These are phyloP conservation scores for Halichondria panicea DNA, from an alignment of 37 sponge, comb jelly and placozoan genomes.

Conservation along the genomic window DNA sequence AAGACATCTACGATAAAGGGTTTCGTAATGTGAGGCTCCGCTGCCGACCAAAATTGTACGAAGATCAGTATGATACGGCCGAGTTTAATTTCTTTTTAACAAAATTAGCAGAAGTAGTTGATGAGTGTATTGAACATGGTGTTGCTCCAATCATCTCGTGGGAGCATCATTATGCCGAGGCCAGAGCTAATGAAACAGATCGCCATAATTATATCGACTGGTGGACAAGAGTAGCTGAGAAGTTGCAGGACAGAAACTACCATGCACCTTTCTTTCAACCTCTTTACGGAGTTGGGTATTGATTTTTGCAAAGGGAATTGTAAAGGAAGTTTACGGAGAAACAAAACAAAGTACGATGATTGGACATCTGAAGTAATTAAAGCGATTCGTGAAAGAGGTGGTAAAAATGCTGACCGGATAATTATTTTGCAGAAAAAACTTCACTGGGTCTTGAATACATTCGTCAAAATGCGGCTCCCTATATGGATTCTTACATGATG, in stretches of 20 bases:
- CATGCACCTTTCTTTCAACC: conserved; percentile 11
- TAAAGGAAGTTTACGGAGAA: background rate
- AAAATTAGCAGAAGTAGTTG: conserved; percentile 3
- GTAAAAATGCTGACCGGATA: background rate
- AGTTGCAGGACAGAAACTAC: conserved; percentile 2
- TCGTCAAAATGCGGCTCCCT: background rate
- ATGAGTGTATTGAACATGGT: background rate
- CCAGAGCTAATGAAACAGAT: background rate
- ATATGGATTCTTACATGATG: background rate
- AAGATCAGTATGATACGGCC: background rate
- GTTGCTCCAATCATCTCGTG: conserved; percentile 15
- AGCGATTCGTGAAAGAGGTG: background rate
- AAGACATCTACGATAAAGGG: background rate
- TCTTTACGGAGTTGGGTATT: conserved; percentile 15
- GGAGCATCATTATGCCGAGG: conserved; percentile 7
- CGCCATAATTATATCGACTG: conserved; percentile 11
- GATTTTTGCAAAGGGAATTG: too few relatives aligned
- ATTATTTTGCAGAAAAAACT: background rate
- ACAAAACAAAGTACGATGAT: background rate
- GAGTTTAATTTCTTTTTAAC: background rate
- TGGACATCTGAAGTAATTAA: background rate
- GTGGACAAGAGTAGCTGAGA: conserved; percentile 6
- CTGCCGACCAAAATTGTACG: background rate
- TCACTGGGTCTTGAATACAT: background rate
- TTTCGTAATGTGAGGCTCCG: conserved; percentile 9